phyloP scores from a whole-genome alignment of 1,140 invertebrate genomes.

The Listronotus bonariensis region DNA sequence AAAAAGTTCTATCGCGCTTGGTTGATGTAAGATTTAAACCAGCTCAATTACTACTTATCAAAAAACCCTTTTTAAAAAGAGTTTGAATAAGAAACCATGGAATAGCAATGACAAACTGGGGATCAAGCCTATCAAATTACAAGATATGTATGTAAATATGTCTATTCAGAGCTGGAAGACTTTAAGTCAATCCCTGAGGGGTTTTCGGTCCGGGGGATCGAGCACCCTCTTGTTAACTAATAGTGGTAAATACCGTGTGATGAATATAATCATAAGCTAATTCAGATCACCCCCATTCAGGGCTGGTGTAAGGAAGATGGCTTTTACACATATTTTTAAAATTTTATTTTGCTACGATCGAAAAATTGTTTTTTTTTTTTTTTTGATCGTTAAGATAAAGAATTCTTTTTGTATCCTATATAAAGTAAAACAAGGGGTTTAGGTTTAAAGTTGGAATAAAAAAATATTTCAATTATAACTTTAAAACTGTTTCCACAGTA shows the following conservation, averaged over 20 bases:
- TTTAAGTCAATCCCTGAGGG: constrained; percentile 31
- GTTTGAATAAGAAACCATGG: constrained; percentile 12
- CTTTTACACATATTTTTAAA: too few relatives aligned
- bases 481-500: too few relatives aligned
- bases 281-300: constrained; percentile 43
- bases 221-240: constrained; percentile 53
- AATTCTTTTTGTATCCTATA: too few relatives aligned
- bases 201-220: constrained; percentile 29
- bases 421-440: too few relatives aligned
- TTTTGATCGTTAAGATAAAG: too few relatives aligned
- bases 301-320: too few relatives aligned
- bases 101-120: constrained; percentile 18
- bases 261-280: constrained; percentile 56
- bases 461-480: too few relatives aligned
- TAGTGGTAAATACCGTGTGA: constrained; percentile 56
- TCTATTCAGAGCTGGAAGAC: constrained; percentile 38
- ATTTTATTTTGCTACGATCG: too few relatives aligned
- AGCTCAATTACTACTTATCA: neutral
- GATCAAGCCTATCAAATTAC: constrained; percentile 50
- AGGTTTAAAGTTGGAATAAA: too few relatives aligned
- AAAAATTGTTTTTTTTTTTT: too few relatives aligned
- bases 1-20: too few relatives aligned
- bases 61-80: constrained; percentile 13
- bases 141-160: constrained; percentile 54
- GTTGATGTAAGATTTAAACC: too few relatives aligned